Conservation (phyloP, 1,140 invertebrate species). For the Plectus sambesii region DNA sequence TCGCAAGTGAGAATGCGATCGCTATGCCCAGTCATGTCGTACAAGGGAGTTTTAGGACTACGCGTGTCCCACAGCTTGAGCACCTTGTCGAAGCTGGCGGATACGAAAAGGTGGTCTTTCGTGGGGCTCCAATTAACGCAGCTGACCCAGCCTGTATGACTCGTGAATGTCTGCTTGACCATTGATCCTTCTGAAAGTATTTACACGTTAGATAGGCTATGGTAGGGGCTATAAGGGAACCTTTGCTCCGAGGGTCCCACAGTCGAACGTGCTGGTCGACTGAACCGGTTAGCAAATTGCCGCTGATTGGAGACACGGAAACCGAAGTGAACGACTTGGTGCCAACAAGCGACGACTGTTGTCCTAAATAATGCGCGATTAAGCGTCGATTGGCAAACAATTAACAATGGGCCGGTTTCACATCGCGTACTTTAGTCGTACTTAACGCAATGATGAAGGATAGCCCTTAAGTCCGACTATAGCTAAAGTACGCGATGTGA, state of each 20-base stretch:
- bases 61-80: conserved; percentile 90
- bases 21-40: conserved; percentile 79
- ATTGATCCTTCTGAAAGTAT: conserved; percentile 62
- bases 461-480: too few relatives aligned
- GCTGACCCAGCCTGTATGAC: conserved; percentile 81
- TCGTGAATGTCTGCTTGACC: conserved; percentile 73
- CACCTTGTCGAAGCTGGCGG: conserved; percentile 75
- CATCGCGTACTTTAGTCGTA: too few relatives aligned
- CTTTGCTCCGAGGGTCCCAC: conserved; percentile 69
- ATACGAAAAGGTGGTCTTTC: conserved; percentile 74
- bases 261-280: conserved; percentile 76
- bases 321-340: conserved; percentile 82
- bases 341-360: conserved; percentile 50
- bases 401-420: too few relatives aligned
- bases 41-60: conserved; percentile 78
- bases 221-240: conserved; percentile 15
- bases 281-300: conserved; percentile 67
- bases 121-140: conserved; percentile 75
- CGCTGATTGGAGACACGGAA: conserved; percentile 65
- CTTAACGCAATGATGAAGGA: too few relatives aligned
- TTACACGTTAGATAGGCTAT: conserved; percentile 15
- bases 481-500: too few relatives aligned
- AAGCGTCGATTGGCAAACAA: too few relatives aligned
- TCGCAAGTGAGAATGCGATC: conserved; percentile 85
- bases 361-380: conserved; percentile 8